Conservation (phyloP, 2,113 vertebrate genomes). For the Nannobrachium achirus region DNA sequence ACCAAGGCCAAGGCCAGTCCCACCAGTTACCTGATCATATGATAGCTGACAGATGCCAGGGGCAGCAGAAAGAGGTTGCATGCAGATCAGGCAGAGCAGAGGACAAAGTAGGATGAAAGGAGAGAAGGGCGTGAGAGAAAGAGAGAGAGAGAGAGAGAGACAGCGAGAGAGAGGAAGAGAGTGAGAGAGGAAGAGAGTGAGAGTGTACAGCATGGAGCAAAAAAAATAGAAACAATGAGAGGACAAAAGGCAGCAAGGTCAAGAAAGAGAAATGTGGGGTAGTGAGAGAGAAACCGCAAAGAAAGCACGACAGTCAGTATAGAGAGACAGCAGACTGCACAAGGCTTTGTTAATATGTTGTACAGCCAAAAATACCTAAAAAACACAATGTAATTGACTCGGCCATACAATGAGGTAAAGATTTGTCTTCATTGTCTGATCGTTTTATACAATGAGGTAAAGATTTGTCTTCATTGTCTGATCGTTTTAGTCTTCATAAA, state of each 20-base stretch:
- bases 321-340: background rate
- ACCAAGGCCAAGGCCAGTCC: slow-evolving; percentile 73
- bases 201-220: slow-evolving; percentile 33
- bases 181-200: slow-evolving; percentile 38
- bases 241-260: slow-evolving; percentile 17
- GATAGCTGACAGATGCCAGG: slow-evolving; percentile 96
- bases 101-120: slow-evolving; percentile 70
- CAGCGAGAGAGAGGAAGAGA: slow-evolving; percentile 23
- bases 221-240: slow-evolving; percentile 29
- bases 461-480: too few species aligned
- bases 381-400: too few species aligned
- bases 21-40: slow-evolving; percentile 97
- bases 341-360: too few species aligned
- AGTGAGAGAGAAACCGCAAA: background rate
- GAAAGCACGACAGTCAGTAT: background rate
- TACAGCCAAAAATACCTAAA: too few species aligned
- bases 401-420: too few species aligned
- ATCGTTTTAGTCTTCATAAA: too few species aligned
- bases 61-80: slow-evolving; percentile 88
- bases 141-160: slow-evolving; percentile 16
- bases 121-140: slow-evolving; percentile 19
- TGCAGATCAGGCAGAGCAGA: slow-evolving; percentile 87
- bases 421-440: too few species aligned
- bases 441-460: too few species aligned
- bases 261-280: background rate